A percentile compares a stretch with the other conserved stretches of the same genome.
These are phyloP conservation scores for Phrynosoma platyrhinos DNA, from an alignment of 2,113 vertebrate species.

Conservation along the genomic window DNA sequence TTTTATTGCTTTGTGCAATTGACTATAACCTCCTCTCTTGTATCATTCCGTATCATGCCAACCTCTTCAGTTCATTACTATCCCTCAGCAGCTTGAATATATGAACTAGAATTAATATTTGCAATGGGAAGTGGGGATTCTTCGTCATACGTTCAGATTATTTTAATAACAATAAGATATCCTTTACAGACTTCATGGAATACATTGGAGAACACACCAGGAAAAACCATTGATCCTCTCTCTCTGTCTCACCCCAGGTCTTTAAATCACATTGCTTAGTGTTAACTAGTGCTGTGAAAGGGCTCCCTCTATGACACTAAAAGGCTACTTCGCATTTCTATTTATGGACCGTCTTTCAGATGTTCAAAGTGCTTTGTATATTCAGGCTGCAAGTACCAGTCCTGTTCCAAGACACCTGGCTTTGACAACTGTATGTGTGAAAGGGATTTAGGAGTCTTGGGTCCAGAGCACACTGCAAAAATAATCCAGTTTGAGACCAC, in stretches of 20 bases:
- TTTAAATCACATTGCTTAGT: not conserved
- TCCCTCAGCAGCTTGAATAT: slow-evolving; percentile 2
- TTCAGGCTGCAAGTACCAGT: not conserved
- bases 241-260: not conserved
- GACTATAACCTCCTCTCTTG: slow-evolving; percentile 6
- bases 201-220: not conserved
- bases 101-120: slow-evolving; percentile 37
- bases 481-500: too few relatives aligned
- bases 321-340: not conserved
- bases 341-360: not conserved
- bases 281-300: not conserved
- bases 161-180: slow-evolving; percentile 16
- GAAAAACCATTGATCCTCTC: not conserved
- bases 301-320: not conserved
- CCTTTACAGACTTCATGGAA: not conserved
- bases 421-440: too few relatives aligned
- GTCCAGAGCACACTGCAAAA: too few relatives aligned
- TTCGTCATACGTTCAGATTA: not conserved
- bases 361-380: not conserved
- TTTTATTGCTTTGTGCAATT: slow-evolving; percentile 15
- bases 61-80: slow-evolving; percentile 28
- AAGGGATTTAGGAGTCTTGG: too few relatives aligned
- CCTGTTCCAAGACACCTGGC: not conserved
- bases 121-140: not conserved
- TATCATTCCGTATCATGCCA: not conserved